Evolutionary conservation across 1,140 invertebrate species (phyloP), one percentile per base, ranked within the genome.

Genomic region (Dolichoris vasculosae): DNA sequence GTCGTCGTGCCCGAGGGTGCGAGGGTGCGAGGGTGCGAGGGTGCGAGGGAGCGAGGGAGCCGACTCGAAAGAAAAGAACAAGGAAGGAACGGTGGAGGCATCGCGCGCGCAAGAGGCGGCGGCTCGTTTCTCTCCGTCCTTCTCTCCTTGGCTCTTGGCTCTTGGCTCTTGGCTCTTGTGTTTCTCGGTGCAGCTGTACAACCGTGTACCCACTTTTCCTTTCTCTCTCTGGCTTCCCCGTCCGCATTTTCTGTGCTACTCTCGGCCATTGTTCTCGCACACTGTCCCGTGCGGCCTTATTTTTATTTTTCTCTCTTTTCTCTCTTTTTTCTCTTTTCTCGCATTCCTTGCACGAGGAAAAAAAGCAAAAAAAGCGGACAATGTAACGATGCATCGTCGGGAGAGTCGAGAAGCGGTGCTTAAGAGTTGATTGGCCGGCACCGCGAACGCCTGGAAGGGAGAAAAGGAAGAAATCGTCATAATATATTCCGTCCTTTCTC

Each of bases 81-180:
- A n/a, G 23, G 30, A 40, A 11, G 15, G 15, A 17, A 40, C 20
- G 23, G 15, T 2, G 69, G 38, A 30, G 69, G 38, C 4, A 43
- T 38, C 59, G 76, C 30, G 55, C 77, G 30, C 71, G 59, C 48
- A 51, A 76, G 77, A 75, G 51, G 79, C 86, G 64, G 80, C 86
- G n/a, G 84, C 86, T 67, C 83, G 55, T 48, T 82, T 77, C 79
- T 78, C 30, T 81, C 82, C 76, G 23, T 78, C 85, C 46, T 59
- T 79, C 17, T 82, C 17, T 59, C 1, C 46, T 32, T 63, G 43
- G 26, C 26, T 26, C 46, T 46, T 40, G 26, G 64, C n/a, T 43
- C 46, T 63, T 55, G 30, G 23, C 40, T n/a, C 40, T 30, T 40
- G 38, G 30, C n/a, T 55, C 11, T 48, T 32, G 35, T 51, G 23